Base-by-base conservation (phyloP, 2,888 invertebrate genomes). In the Biston stratarius region DNA sequence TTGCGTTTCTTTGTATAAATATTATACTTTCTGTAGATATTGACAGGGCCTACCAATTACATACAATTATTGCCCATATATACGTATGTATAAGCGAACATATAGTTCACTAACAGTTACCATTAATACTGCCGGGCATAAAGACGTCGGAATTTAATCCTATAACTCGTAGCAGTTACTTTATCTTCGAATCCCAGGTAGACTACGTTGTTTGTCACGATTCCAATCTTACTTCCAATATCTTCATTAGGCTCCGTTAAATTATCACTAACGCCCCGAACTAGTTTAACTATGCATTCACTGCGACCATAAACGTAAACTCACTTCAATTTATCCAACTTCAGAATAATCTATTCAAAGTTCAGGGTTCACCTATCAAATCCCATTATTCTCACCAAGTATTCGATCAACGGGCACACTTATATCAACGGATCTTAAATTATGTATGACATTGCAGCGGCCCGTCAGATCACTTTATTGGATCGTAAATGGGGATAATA, bases 381-480 rank as follows among this genome's bases (percentile, higher is more conserved):
- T 45, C 9, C 56, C 66, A 67, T 64, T 60, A 67, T 67, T 62
- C 64, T 45, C 36, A 45, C 53, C 53, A 62, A 57, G 70, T 68
- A 24, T 60, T 68, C 61, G 52, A 55, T 61, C 61, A 51, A 55
- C 48, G 45, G 10, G 64, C 11, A 62, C 44, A 36, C 63, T 65
- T 67, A 58, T 75, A 58, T 61, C 64, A 72, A 82, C 81, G 81
- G 72, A 74, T 79, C 76, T 78, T 88, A 83, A 86, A 89, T 89
- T 87, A 90, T 90, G 86, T 84, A 89, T 82, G 83, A 84, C 80
- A 80, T 76, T 85, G 84, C 83, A 85, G 81, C 80, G 80, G 82
- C 80, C 78, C 79, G 80, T 75, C 81, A 80, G 83, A 84, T 83
- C 81, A 79, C 80, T 90, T 90, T 89, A 90, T 89, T 74, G 83